Conservation (phyloP, 2,113 vertebrate genomes). For the Ptyas mucosa region DNA sequence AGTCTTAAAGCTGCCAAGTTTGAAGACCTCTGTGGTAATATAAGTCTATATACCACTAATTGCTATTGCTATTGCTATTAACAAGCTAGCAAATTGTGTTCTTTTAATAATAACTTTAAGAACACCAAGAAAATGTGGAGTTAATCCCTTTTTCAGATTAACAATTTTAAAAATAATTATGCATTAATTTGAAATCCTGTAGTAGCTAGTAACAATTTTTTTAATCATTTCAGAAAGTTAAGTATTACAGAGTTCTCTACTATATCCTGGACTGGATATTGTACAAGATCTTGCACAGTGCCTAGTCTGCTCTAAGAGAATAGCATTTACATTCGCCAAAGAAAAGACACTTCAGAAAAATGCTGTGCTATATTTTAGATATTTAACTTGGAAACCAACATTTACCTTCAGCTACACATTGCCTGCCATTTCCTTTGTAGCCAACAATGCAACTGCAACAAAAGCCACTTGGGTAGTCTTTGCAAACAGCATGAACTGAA, state of each 20-base stretch:
- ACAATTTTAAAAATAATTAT: neutral
- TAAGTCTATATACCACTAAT: neutral
- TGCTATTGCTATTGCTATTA: neutral
- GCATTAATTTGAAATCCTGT: neutral
- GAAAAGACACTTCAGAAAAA: neutral
- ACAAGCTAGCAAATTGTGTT: neutral
- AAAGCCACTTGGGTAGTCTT: conserved; percentile 82
- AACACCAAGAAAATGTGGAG: neutral
- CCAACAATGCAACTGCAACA: conserved; percentile 88
- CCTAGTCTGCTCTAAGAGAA: neutral
- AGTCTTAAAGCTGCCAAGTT: too few relatives aligned
- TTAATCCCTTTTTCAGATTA: neutral
- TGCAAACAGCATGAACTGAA: conserved; percentile 85
- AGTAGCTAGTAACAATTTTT: neutral
- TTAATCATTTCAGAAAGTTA: neutral
- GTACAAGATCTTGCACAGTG: neutral
- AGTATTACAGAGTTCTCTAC: neutral
- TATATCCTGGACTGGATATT: neutral
- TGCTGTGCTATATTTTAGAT: neutral
- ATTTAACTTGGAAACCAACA: conserved; percentile 2
- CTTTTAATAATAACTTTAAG: neutral
- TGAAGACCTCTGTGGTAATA: too few relatives aligned
- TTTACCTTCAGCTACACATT: conserved; percentile 91
- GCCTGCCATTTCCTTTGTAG: conserved; percentile 89
- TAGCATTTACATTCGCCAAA: neutral